Evolutionary conservation across 2,113 vertebrate genomes (phyloP).

Genomic region (Pygoscelis adeliae): DNA sequence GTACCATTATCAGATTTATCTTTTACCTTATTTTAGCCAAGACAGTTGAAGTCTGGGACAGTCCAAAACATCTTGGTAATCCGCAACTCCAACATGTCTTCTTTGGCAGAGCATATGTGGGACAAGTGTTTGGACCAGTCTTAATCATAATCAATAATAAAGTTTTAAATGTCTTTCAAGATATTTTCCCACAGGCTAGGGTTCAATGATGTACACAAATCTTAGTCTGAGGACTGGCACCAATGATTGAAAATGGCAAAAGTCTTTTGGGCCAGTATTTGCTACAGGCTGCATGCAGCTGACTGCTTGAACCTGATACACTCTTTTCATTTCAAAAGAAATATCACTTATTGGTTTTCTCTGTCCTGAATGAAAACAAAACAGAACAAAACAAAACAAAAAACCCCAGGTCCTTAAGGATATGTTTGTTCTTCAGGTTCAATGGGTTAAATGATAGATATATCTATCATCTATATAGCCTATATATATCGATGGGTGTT

Average conservation of each 20-base stretch:
- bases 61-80: background rate
- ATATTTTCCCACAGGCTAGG: background rate
- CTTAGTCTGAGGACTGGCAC: background rate
- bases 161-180: background rate
- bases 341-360: background rate
- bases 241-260: background rate
- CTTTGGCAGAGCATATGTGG: background rate
- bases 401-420: background rate
- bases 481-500: background rate
- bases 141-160: background rate
- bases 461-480: background rate
- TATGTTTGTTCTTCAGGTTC: background rate
- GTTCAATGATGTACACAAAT: background rate
- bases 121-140: background rate
- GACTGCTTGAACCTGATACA: background rate
- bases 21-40: background rate
- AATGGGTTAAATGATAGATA: background rate
- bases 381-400: background rate
- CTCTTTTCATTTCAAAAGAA: background rate
- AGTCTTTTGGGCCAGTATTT: background rate
- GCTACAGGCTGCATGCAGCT: background rate
- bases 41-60: background rate
- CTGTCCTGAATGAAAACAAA: background rate
- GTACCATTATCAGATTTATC: constrained; percentile 14
- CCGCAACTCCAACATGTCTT: background rate